A percentile compares a stretch with the other conserved stretches of the same genome.
These are phyloP conservation scores for Mycetomoellerius zeteki DNA, from an alignment of 1,140 invertebrate genomes.

Conservation along the genomic window DNA sequence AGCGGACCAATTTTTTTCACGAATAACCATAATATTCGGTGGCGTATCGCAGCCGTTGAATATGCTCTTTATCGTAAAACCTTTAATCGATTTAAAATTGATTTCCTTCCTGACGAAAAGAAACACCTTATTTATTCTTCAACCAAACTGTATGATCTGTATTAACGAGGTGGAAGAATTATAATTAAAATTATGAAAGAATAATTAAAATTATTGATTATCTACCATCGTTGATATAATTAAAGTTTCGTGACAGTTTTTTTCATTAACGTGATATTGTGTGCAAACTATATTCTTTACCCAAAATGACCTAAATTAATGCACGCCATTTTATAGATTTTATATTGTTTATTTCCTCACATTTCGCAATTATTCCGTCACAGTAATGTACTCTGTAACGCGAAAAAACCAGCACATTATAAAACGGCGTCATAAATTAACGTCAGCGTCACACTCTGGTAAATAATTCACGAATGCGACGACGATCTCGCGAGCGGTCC, in stretches of 20 bases:
- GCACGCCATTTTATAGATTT: slow-evolving; percentile 4
- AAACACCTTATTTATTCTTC: not conserved
- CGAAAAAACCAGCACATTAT: slow-evolving; percentile 37
- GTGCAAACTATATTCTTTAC: slow-evolving; percentile 3
- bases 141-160: not conserved
- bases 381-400: not conserved
- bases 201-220: slow-evolving; percentile 59
- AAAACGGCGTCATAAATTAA: slow-evolving; percentile 52
- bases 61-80: slow-evolving; percentile 7
- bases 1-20: slow-evolving; percentile 39
- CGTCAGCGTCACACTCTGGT: slow-evolving; percentile 14
- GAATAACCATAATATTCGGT: slow-evolving; percentile 40
- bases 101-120: slow-evolving; percentile 2
- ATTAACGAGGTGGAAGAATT: slow-evolving; percentile 11
- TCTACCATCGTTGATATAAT: slow-evolving; percentile 31
- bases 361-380: slow-evolving; percentile 33
- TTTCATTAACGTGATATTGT: not conserved
- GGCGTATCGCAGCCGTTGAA: not conserved
- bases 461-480: slow-evolving; percentile 38
- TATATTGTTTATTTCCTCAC: not conserved
- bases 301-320: slow-evolving; percentile 22
- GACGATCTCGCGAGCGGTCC: slow-evolving; percentile 16
- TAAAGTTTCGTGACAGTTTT: not conserved
- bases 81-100: slow-evolving; percentile 26
- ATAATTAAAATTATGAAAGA: slow-evolving; percentile 47